Evolutionary conservation across 2,113 vertebrate species (phyloP).

Genomic region (Dromiciops gliroides): DNA sequence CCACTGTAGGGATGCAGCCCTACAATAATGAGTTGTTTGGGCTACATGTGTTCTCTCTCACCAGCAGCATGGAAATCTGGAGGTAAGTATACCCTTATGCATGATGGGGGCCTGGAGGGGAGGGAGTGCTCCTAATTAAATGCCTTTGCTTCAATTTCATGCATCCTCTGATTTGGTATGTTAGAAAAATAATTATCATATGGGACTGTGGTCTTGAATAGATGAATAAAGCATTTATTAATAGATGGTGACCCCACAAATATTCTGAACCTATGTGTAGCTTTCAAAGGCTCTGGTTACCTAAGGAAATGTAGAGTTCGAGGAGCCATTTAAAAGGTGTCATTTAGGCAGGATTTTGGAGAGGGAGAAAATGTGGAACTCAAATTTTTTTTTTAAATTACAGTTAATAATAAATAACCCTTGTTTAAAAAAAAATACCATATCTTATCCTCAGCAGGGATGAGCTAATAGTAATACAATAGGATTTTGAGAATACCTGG

Average conservation of each 20-base stretch:
- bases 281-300: background rate
- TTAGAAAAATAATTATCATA: background rate
- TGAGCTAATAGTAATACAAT: background rate
- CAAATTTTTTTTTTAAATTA: background rate
- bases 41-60: background rate
- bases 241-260: background rate
- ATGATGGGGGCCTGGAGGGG: background rate
- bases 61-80: background rate
- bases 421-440: background rate
- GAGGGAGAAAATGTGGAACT: background rate
- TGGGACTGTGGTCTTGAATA: background rate
- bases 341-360: background rate
- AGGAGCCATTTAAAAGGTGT: background rate
- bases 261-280: background rate
- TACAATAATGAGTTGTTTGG: background rate
- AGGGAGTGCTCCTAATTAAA: background rate
- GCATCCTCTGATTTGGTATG: background rate
- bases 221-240: background rate
- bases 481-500: background rate
- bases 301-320: background rate
- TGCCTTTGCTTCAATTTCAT: background rate
- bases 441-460: background rate
- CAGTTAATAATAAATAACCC: background rate
- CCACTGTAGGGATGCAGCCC: background rate
- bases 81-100: background rate